Base-by-base conservation (phyloP, 2,888 invertebrate genomes). In the Spicauda simplicius region DNA sequence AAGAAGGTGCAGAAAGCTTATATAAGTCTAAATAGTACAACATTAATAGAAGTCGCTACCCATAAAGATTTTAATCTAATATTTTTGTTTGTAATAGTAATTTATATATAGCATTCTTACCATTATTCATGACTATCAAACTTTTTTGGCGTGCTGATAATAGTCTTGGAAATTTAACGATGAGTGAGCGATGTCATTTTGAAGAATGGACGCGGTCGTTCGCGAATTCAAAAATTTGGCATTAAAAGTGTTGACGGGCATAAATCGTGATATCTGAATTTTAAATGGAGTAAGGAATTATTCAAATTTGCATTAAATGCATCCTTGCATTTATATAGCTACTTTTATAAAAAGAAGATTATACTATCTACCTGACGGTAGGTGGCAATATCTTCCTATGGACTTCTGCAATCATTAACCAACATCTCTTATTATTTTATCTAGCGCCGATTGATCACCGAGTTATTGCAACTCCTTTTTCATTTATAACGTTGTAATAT, bases 151-250 rank as follows among this genome's bases (percentile, higher is more conserved):
- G 30, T 50, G 50, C 50, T 33, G 50, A 60, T 59, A 59, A 50
- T 58, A 59, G 48, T 60, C 60, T 60, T 50, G 33, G 30, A 60
- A 60, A 52, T 60, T 33, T 33, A 60, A 33, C 52, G n/a, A 19
- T 52, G 60, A 60, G 60, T 60, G 60, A 52, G 60, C 50, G 60
- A 60, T 60, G 60, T 52, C 48, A 60, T 50, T 30, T 50, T 60
- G 60, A 60, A 52, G 60, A 60, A 60, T 60, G 60, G 45, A 11
- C 18, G 50, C 50, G 50, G 14, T 48, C 50, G 30, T 19, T 33
- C 19, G 50, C 52, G 52, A 60, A 33, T 60, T 25, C 33, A 45
- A 52, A 33, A 60, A 52, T 37, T 52, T 33, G 60, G 60, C 60
- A 52, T 60, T 52, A 52, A 60, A 50, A 60, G 60, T 19, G 60